Percentiles rank a stretch among this genome's conserved stretches.
phyloP scores from a whole-genome alignment of 30 jellyfish, hydroid and myxozoan genomes.

The Hydractinia symbiolongicarpus region DNA sequence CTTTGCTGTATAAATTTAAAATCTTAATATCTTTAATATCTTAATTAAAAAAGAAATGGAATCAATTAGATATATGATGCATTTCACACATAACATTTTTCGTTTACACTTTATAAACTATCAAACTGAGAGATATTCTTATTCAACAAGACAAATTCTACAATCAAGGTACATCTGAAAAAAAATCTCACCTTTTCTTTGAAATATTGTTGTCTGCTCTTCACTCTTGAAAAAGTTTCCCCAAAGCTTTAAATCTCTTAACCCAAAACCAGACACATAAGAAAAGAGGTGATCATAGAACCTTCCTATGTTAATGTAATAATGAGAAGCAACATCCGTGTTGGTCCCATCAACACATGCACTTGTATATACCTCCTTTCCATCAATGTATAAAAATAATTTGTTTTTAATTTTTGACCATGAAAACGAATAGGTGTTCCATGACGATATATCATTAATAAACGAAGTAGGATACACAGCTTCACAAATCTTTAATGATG shows the following conservation, averaged over 20 bases:
- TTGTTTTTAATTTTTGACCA: not conserved
- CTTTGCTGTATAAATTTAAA: no score
- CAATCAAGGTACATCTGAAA: not conserved
- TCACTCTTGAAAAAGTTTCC: not conserved
- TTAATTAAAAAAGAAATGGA: no score
- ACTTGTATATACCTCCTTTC: not conserved
- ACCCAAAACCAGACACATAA: not conserved
- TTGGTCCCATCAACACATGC: not conserved
- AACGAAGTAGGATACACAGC: not conserved
- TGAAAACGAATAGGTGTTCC: not conserved
- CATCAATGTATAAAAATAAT: not conserved
- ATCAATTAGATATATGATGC: no score
- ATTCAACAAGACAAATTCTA: not conserved
- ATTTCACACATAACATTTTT: no score
- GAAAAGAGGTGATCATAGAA: not conserved
- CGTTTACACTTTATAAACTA: no score
- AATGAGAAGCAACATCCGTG: not conserved
- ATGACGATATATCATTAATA: not conserved
- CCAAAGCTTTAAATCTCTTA: not conserved
- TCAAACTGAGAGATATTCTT: no score
- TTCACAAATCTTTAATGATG: not conserved
- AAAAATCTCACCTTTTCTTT: not conserved
- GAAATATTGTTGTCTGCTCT: slow-evolving; percentile 3
- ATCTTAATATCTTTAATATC: no score
- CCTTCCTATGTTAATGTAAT: slow-evolving; percentile 4